phyloP scores from a whole-genome alignment of 2,113 vertebrate genomes.

The Trichechus manatus region DNA sequence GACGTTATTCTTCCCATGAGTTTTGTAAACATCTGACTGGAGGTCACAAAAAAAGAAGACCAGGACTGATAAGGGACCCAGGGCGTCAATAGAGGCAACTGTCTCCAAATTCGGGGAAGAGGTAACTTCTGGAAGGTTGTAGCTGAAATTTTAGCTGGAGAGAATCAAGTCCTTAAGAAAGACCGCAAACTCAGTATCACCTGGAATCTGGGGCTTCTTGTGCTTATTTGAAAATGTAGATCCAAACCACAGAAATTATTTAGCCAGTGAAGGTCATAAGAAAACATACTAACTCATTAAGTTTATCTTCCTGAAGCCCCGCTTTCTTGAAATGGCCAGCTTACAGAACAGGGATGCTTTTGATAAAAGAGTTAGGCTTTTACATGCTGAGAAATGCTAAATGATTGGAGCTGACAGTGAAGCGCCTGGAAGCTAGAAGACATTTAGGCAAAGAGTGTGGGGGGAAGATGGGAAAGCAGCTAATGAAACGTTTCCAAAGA shows the following conservation, averaged over 20 bases:
- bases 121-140: not conserved
- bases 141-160: not conserved
- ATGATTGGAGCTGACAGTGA: not conserved
- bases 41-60: not conserved
- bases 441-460: not conserved
- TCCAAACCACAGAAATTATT: not conserved
- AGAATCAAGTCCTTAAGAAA: not conserved
- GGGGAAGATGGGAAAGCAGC: not conserved
- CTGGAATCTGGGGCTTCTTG: rapidly evolving
- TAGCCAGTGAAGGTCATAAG: not conserved
- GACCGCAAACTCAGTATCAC: not conserved
- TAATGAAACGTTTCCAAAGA: not conserved
- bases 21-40: not conserved
- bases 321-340: not conserved
- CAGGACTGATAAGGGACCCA: not conserved
- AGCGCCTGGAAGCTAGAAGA: not conserved
- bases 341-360: not conserved
- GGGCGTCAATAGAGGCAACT: rapidly evolving
- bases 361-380: not conserved
- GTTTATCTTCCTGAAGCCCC: not conserved
- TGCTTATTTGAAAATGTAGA: not conserved
- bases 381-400: not conserved
- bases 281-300: not conserved
- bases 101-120: rapidly evolving
- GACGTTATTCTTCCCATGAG: not conserved